Evolutionary conservation across 2,113 vertebrate genomes (phyloP).

Genomic region (Tympanuchus pallidicinctus): DNA sequence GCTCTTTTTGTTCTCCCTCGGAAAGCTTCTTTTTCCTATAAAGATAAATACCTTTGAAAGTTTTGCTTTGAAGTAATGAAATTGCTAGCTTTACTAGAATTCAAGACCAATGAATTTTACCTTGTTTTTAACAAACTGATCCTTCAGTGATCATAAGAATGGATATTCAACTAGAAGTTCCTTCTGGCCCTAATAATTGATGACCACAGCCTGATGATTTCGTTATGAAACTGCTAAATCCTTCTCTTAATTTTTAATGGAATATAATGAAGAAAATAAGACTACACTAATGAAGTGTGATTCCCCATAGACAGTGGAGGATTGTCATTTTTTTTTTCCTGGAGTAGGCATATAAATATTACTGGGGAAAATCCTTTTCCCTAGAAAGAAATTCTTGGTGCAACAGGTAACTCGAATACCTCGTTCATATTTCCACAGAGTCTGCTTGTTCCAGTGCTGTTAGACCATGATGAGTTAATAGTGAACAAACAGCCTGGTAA

Average conservation of each 20-base stretch:
- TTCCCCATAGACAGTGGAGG: background rate
- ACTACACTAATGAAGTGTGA: background rate
- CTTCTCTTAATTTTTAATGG: background rate
- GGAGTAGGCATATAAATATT: background rate
- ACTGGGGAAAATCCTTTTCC: background rate
- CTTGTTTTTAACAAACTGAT: background rate
- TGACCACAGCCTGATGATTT: background rate
- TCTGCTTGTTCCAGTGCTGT: background rate
- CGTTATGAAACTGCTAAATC: background rate
- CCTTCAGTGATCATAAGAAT: background rate
- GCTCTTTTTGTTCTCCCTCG: background rate
- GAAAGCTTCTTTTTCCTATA: background rate
- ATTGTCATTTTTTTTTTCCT: background rate
- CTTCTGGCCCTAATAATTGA: background rate
- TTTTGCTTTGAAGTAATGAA: background rate
- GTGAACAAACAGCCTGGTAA: background rate
- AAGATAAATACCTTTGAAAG: background rate
- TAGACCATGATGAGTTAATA: background rate
- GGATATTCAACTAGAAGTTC: background rate
- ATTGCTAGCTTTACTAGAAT: background rate
- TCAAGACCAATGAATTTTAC: background rate
- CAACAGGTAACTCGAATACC: background rate
- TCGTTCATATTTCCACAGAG: background rate
- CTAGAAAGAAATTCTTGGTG: accelerated
- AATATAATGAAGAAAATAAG: background rate